Base-by-base conservation (phyloP, 53 echinoderm and acorn worm species). In the Henricia sp. region DNA sequence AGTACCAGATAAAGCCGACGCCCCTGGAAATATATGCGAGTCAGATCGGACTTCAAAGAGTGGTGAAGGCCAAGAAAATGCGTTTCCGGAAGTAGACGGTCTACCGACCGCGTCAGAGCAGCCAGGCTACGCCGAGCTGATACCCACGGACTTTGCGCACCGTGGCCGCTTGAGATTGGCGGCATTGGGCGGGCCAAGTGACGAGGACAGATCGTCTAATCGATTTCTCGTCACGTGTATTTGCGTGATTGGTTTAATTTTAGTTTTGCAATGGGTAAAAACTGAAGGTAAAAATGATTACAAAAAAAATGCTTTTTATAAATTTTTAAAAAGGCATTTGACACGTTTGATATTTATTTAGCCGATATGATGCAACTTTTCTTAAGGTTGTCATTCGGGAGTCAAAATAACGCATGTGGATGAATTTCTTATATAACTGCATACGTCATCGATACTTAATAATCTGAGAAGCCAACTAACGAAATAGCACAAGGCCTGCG, bases 111-210 rank as follows among this genome's bases (percentile, higher is more conserved):
- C 80, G 33, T 64, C 80, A 11, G 80, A 80, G 63, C 80, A 32
- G 36, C 50, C 80, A 23, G 64, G 65, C 63, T 20, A 23, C 80
- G 50, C 80, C 50, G 80, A 64, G 64, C 20, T 26, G 44, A 46
- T 80, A 80, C 80, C 80, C 44, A 80, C 80, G 80, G 80, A 80
- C 63, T 80, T 80, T 37, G 34, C 80, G 32, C 80, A 80, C 80
- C 80, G 80, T 48, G 80, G 64, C 80, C 80, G 80, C 33, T 80
- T 62, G 44, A 80, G 80, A 50, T 80, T 80, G 32, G 17, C 43
- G 44, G 29, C 63, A 3, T 36, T 64, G 50, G 58, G 40, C 27
- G 77, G 46, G 32, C 6, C 23, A 3, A 50, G 25, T 10, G 48
- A 64, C 17, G 80, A 41, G 2, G 54, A 59, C 77, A 41, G 19